Conservation (phyloP, 2,797 vertebrate genomes). For the Galaxias olidus region DNA sequence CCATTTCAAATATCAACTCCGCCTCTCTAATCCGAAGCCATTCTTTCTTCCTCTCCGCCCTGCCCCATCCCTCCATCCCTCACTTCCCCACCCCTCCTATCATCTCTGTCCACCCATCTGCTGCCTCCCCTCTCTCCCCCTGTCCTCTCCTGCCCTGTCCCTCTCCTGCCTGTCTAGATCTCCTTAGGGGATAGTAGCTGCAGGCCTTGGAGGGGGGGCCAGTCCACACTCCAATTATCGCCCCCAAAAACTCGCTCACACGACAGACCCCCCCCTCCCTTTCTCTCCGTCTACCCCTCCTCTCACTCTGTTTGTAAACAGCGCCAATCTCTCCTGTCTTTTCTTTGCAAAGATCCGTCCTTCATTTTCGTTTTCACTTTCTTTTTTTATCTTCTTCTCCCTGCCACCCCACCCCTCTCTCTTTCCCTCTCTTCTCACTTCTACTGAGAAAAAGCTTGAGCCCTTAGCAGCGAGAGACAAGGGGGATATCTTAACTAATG, state of each 20-base stretch:
- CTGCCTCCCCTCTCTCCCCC: conserved; percentile 26
- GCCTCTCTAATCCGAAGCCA: too few species aligned
- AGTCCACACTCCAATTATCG: conserved; percentile 52
- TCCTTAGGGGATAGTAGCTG: conserved; percentile 27
- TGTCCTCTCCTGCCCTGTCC: not conserved
- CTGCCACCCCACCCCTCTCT: conserved; percentile 17
- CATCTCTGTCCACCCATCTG: conserved; percentile 9
- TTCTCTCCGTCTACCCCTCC: conserved; percentile 18
- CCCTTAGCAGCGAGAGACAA: conserved; percentile 34
- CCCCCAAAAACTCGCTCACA: conserved; percentile 41
- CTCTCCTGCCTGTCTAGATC: conserved; percentile 34
- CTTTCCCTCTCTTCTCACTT: conserved; percentile 10
- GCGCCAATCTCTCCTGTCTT: conserved; percentile 10
- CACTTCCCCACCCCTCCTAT: conserved; percentile 6
- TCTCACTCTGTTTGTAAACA: conserved; percentile 1
- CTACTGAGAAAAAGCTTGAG: conserved; percentile 24
- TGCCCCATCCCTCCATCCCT: too few species aligned
- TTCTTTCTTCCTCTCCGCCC: too few species aligned
- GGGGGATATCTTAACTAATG: conserved; percentile 43
- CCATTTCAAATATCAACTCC: too few species aligned
- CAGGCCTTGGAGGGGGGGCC: conserved; percentile 38
- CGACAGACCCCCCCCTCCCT: conserved; percentile 35
- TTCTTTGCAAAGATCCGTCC: too few species aligned
- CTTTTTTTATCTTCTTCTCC: conserved; percentile 15
- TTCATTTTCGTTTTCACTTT: too few species aligned